These are phyloP conservation scores for Teleopsis dalmanni DNA, from an alignment of 1,140 invertebrate species.

Conservation along the genomic window DNA sequence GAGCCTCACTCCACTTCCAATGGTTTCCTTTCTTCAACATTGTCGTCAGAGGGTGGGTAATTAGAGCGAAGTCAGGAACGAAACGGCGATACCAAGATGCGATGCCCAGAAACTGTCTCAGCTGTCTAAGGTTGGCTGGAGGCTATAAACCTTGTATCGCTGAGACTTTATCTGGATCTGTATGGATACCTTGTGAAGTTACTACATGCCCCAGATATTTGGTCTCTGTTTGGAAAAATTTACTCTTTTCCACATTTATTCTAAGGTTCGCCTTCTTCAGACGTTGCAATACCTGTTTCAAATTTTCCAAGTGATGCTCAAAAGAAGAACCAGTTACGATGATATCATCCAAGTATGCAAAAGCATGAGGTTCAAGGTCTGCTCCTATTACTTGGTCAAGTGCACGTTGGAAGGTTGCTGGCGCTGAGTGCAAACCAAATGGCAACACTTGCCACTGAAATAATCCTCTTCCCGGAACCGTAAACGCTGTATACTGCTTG, in stretches of 20 bases:
- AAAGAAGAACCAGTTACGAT: neutral
- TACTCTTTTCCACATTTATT: constrained; percentile 6
- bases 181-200: constrained; percentile 28
- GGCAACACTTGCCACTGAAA: too few relatives aligned
- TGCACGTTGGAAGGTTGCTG: too few relatives aligned
- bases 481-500: too few relatives aligned
- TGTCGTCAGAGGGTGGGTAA: constrained; percentile 23
- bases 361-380: too few relatives aligned
- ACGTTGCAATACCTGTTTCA: neutral
- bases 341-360: constrained; percentile 8
- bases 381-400: too few relatives aligned
- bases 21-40: too few relatives aligned
- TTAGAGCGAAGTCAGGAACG: constrained; percentile 27
- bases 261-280: constrained; percentile 6
- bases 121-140: constrained; percentile 23
- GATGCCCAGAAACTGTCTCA: constrained; percentile 45
- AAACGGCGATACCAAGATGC: constrained; percentile 39
- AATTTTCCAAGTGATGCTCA: constrained; percentile 4
- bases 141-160: too few relatives aligned
- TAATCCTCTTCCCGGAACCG: too few relatives aligned
- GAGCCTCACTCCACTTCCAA: too few relatives aligned
- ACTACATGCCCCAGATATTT: constrained; percentile 41
- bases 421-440: too few relatives aligned
- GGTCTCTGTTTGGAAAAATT: neutral
- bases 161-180: constrained; percentile 34